These are phyloP conservation scores for Lissocephala sabroskyi DNA, from an alignment of 2,888 invertebrate genomes.

Conservation along the genomic window DNA sequence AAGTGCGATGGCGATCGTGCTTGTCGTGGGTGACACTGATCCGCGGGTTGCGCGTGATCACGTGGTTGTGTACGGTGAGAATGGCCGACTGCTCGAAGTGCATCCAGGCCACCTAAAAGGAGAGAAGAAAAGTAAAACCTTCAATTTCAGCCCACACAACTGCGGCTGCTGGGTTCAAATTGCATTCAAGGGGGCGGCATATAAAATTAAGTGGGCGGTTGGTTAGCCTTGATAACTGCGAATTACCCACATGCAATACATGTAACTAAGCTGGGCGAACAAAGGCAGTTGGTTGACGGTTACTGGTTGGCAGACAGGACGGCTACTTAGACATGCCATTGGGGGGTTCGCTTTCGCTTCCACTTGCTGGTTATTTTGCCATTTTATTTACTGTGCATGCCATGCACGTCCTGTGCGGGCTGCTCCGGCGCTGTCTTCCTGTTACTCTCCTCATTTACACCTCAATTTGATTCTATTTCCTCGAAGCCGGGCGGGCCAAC, in stretches of 20 bases:
- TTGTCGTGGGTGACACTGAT: conserved; percentile 94
- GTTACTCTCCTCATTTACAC: conserved; percentile 62
- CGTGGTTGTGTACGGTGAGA: conserved; percentile 93
- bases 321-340: conserved; percentile 57
- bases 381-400: conserved; percentile 34
- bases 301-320: no score
- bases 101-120: conserved; percentile 92
- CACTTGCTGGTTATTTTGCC: conserved; percentile 1
- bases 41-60: conserved; percentile 92
- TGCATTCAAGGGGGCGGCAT: conserved; percentile 63
- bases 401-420: conserved; percentile 27
- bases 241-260: conserved; percentile 55
- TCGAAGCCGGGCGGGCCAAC: conserved; percentile 28
- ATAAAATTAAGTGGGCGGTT: conserved; percentile 53
- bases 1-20: conserved; percentile 85
- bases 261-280: conserved; percentile 20
- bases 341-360: conserved; percentile 8
- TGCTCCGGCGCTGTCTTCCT: conserved; percentile 16
- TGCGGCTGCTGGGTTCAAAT: conserved; percentile 60
- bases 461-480: conserved; percentile 66
- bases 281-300: no score
- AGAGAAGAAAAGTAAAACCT: conserved; percentile 23
- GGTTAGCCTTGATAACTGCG: conserved; percentile 47
- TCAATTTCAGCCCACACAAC: no score
- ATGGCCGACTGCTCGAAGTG: conserved; percentile 95